phyloP scores from a whole-genome alignment of 2,797 vertebrate genomes.

The Hippocampus kuda region DNA sequence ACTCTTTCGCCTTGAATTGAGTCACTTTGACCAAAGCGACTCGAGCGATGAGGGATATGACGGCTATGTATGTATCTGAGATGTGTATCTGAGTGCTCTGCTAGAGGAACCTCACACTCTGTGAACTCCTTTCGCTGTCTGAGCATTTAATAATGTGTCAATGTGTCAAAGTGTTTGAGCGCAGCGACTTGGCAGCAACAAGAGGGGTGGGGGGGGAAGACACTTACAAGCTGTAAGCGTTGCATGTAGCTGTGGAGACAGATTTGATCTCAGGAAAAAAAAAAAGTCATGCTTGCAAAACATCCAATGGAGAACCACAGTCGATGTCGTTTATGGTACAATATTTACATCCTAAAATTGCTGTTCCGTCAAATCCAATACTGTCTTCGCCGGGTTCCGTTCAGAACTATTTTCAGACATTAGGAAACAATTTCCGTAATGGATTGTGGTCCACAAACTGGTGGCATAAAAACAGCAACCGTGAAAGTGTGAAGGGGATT shows the following conservation, averaged over 20 bases:
- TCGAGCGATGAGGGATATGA: background rate
- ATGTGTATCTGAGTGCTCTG: background rate
- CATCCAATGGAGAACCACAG: background rate
- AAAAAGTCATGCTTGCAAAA: background rate
- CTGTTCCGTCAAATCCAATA: background rate
- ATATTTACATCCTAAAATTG: background rate
- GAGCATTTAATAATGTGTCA: slow-evolving; percentile 10
- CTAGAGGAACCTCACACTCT: background rate
- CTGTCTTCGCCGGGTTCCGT: background rate
- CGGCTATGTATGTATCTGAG: too few relatives aligned
- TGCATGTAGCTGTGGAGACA: slow-evolving; percentile 2
- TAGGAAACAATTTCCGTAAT: background rate
- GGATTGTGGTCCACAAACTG: background rate
- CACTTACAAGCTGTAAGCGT: background rate
- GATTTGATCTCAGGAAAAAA: background rate
- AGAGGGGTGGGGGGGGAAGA: background rate
- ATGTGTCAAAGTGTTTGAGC: slow-evolving; percentile 3
- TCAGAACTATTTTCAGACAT: background rate
- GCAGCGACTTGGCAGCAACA: background rate
- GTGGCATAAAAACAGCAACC: background rate
- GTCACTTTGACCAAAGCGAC: background rate
- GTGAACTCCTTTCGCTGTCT: background rate
- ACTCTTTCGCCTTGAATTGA: slow-evolving; percentile 2
- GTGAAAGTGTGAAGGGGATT: background rate
- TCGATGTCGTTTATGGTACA: background rate